phyloP scores from a whole-genome alignment of 92 coral and sea anemone genomes.

The Meandrina meandrites region DNA sequence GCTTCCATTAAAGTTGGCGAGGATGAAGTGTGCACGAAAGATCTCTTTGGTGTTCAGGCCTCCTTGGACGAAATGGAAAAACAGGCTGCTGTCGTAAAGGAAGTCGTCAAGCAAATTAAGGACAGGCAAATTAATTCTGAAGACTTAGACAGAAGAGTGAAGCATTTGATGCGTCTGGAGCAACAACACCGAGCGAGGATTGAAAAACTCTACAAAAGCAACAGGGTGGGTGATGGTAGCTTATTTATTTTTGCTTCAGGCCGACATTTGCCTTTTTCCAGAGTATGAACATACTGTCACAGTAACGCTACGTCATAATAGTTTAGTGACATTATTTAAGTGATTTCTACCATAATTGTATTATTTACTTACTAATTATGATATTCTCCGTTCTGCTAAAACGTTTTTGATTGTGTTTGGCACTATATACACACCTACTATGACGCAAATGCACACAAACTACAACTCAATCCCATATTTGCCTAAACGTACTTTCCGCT shows the following conservation, averaged over 20 bases:
- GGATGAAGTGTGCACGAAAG: constrained; percentile 29
- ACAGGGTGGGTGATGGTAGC: neutral
- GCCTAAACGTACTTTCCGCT: no score
- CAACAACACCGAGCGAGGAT: constrained; percentile 40
- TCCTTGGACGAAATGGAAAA: constrained; percentile 58
- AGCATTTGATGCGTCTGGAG: constrained; percentile 49
- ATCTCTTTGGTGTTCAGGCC: constrained; percentile 47
- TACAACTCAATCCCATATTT: no score
- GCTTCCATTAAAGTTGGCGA: constrained; percentile 29
- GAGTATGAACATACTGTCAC: no score
- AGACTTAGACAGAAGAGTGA: constrained; percentile 24
- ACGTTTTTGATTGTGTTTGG: no score
- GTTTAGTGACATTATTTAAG: no score
- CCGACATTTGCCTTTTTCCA: no score
- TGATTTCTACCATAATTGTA: no score
- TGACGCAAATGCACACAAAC: no score
- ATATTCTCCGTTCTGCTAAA: no score
- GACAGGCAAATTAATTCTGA: constrained; percentile 3
- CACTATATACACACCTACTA: no score
- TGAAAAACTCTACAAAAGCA: constrained; percentile 5
- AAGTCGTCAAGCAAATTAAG: constrained; percentile 14
- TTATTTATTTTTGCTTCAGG: neutral
- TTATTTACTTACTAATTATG: no score
- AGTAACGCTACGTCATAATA: no score
- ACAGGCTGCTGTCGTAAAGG: constrained; percentile 41